Evolutionary conservation across 2,888 invertebrate species (phyloP), one percentile per base, ranked within the genome.

Genomic region (Thecophora atra): DNA sequence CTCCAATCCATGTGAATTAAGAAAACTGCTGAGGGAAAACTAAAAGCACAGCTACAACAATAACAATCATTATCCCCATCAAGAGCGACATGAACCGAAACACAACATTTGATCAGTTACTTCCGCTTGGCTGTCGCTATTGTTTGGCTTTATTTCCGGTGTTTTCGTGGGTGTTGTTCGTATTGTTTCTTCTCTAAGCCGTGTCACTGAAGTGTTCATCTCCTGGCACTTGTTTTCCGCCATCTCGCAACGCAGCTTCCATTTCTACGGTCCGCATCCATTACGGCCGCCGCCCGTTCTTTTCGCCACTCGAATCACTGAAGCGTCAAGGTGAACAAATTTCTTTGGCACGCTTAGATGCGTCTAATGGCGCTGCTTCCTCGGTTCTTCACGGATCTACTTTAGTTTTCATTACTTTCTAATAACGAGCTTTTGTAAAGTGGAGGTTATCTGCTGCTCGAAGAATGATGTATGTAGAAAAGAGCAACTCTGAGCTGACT

Each of bases 291-390:
- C 66, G 67, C 71, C 69, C 72, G 69, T 44, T 30, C 60, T 69
- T 62, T 60, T 69, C 69, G 51, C 67, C 56, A 69, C 62, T 62
- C 47, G 47, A 47, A 21, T 60, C 60, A 69, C 19, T 60, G 60
- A 60, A 69, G 69, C 69, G 62, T 44, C 51, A 60, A 69, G 69
- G 69, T 69, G 69, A 69, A 69, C 69, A 62, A 69, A 69, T 69
- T 69, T 69, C 51, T 60, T 47, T 73, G 72, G 77, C 79, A 81
- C 78, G 83, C 81, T 80, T 79, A 79, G 79, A 77, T 83, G 82
- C 78, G 73, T 77, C 78, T 82, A 80, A 83, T 82, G 82, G 78
- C 52, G 51, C 51, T 67, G 60, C 28, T 60, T n/a, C 19, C 60
- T 21, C 60, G 51, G 42, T 69, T 69, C 26, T 54, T 19, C 56